Evolutionary conservation across 2,888 invertebrate genomes (phyloP).

Genomic region (Melolontha melolontha): DNA sequence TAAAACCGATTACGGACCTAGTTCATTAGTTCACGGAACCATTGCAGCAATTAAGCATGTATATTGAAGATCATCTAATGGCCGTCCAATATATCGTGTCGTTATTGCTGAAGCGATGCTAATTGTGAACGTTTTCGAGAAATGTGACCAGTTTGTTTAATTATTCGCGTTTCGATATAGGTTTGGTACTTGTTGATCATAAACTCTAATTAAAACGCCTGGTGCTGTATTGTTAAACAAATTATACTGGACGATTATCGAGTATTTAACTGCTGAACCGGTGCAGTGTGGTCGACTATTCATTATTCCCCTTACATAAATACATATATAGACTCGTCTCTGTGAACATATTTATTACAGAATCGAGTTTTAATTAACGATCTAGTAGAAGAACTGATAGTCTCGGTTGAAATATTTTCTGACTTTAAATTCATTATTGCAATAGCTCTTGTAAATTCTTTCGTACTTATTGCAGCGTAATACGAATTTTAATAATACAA

Average conservation of each 20-base stretch:
- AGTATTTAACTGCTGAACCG: slow-evolving; percentile 18
- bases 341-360: slow-evolving; percentile 29
- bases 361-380: slow-evolving; percentile 22
- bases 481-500: not conserved
- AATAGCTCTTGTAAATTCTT: slow-evolving; percentile 6
- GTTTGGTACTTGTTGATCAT: slow-evolving; percentile 24
- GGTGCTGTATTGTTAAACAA: slow-evolving; percentile 38
- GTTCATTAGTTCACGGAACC: slow-evolving; percentile 56
- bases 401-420: slow-evolving; percentile 6
- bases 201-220: slow-evolving; percentile 38
- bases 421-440: not conserved
- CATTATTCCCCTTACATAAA: slow-evolving; percentile 5
- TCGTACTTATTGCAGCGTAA: not conserved
- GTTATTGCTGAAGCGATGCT: slow-evolving; percentile 32
- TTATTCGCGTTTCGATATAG: slow-evolving; percentile 37
- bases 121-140: slow-evolving; percentile 42
- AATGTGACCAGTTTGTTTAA: slow-evolving; percentile 43
- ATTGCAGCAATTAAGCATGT: slow-evolving; percentile 47
- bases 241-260: slow-evolving; percentile 28
- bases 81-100: slow-evolving; percentile 29
- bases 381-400: slow-evolving; percentile 5
- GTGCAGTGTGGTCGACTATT: slow-evolving; percentile 13
- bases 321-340: slow-evolving; percentile 27
- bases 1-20: slow-evolving; percentile 54
- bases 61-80: slow-evolving; percentile 44